Conservation (phyloP, 35 echinoderm and acorn worm genomes). For the Apostichopus californicus region DNA sequence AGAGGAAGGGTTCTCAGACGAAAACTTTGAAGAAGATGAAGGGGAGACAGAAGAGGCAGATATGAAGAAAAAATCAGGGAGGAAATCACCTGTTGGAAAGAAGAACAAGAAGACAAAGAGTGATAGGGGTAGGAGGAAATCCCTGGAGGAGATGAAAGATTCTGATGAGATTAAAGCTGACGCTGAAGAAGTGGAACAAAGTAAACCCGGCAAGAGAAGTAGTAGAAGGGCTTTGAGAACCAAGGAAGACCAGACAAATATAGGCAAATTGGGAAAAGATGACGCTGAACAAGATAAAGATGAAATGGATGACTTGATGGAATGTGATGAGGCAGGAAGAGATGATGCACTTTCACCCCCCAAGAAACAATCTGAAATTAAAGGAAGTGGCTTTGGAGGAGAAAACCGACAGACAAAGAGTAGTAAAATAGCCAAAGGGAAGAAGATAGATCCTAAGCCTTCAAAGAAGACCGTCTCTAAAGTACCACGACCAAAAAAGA, state of each 20-base stretch:
- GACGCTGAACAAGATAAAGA: neutral
- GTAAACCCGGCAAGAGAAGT: neutral
- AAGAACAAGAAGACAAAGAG: neutral
- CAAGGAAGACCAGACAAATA: neutral
- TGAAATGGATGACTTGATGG: neutral
- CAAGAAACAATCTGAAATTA: too few relatives aligned
- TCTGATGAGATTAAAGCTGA: neutral
- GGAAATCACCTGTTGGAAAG: neutral
- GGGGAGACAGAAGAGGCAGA: neutral
- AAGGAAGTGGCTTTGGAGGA: too few relatives aligned
- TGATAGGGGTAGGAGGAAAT: constrained; percentile 1
- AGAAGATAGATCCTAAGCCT: neutral
- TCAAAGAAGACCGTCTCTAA: neutral
- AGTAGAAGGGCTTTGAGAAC: too few relatives aligned
- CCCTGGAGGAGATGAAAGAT: neutral
- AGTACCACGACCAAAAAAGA: constrained; percentile 6
- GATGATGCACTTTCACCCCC: too few relatives aligned
- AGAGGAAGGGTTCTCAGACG: neutral
- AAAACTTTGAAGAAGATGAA: neutral
- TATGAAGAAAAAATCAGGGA: neutral
- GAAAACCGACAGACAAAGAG: neutral
- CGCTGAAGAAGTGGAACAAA: neutral
- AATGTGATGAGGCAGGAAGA: too few relatives aligned
- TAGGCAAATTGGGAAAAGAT: neutral
- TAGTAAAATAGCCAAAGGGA: neutral